A percentile compares a stretch with the other conserved stretches of the same genome.
These are phyloP conservation scores for Drosophila lowei DNA, from an alignment of 1,140 invertebrate species.

Conservation along the genomic window DNA sequence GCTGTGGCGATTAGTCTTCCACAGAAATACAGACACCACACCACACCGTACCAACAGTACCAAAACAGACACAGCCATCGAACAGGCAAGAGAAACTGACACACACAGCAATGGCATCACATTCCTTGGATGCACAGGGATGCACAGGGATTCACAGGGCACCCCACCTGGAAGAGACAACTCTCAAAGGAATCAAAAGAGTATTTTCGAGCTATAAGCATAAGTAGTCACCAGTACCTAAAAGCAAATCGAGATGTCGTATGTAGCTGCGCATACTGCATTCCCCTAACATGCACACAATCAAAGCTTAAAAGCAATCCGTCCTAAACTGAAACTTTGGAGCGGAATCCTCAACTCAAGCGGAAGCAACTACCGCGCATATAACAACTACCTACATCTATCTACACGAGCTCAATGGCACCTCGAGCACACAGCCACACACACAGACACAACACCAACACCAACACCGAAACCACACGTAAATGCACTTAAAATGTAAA, in stretches of 20 bases:
- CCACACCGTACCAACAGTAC: not conserved
- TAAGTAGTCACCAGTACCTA: slow-evolving; percentile 82
- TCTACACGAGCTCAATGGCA: not conserved
- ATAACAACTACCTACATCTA: slow-evolving; percentile 20
- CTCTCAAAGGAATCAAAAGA: slow-evolving; percentile 65
- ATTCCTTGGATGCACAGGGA: slow-evolving; percentile 31
- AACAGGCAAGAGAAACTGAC: not conserved
- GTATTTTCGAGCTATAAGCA: slow-evolving; percentile 77
- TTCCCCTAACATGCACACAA: slow-evolving; percentile 52
- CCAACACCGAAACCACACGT: slow-evolving; percentile 19
- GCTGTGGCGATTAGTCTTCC: slow-evolving; percentile 41
- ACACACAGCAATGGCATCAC: slow-evolving; percentile 14
- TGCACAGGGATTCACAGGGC: slow-evolving; percentile 31
- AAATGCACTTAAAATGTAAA: slow-evolving; percentile 80
- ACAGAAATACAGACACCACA: slow-evolving; percentile 28
- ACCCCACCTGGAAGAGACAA: slow-evolving; percentile 34
- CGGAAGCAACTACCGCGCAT: slow-evolving; percentile 13
- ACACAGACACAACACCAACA: slow-evolving; percentile 3
- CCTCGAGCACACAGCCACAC: slow-evolving; percentile 2
- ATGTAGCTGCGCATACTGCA: slow-evolving; percentile 41
- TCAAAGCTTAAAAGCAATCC: slow-evolving; percentile 79
- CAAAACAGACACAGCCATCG: slow-evolving; percentile 11
- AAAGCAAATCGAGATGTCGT: slow-evolving; percentile 56
- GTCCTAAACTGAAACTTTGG: slow-evolving; percentile 76
- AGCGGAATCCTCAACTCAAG: slow-evolving; percentile 47